These are phyloP conservation scores for Gnathonemus longibarbis DNA, from an alignment of 2,113 vertebrate species.

Conservation along the genomic window DNA sequence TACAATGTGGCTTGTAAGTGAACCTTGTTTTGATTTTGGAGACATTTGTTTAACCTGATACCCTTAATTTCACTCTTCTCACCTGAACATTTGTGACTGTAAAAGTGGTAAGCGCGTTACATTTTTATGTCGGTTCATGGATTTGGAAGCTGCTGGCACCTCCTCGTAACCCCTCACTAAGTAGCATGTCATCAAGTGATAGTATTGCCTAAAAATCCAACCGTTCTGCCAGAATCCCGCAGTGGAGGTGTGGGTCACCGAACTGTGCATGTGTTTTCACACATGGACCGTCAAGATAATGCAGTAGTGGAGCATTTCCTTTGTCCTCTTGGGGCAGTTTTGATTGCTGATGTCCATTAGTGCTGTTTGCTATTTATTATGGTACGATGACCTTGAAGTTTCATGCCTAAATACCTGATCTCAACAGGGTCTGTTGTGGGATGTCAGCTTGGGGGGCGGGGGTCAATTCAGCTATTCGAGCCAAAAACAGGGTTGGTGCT, in stretches of 20 bases:
- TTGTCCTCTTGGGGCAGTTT: slow-evolving; percentile 13
- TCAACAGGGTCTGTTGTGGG: background rate
- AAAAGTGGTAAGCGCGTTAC: background rate
- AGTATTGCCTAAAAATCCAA: background rate
- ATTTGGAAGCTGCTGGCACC: background rate
- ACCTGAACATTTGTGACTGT: background rate
- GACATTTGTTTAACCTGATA: background rate
- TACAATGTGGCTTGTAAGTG: background rate
- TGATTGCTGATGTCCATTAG: slow-evolving; percentile 20
- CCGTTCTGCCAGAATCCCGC: background rate
- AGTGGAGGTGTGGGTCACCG: background rate
- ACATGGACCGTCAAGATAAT: background rate
- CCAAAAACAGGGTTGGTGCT: background rate
- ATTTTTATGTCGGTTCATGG: background rate
- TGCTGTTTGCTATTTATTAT: background rate
- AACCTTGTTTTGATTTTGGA: slow-evolving; percentile 3
- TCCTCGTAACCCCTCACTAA: background rate
- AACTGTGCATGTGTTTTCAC: background rate
- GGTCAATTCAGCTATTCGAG: background rate
- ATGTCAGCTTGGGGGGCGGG: background rate
- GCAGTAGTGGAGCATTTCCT: background rate
- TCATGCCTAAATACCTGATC: background rate
- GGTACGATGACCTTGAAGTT: slow-evolving; percentile 4
- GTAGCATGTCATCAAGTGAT: background rate
- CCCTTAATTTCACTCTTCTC: background rate